A percentile compares a stretch with the other conserved stretches of the same genome.
Conservation (phyloP, 1,140 invertebrate species). For the Dreissena rostriformis region DNA sequence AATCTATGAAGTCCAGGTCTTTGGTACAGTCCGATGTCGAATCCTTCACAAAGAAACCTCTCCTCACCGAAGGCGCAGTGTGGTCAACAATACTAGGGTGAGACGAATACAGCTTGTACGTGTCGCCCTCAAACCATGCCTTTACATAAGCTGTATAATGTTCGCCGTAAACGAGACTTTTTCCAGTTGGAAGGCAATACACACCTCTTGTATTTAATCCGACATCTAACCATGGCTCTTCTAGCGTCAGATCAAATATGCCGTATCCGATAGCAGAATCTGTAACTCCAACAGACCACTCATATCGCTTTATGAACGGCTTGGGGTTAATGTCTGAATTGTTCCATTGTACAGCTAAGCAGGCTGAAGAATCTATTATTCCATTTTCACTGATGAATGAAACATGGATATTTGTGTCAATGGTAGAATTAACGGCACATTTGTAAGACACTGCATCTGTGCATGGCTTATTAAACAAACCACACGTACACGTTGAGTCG, state of each 20-base stretch:
- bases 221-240: slow-evolving; percentile 23
- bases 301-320: background rate
- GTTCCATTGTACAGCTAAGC: slow-evolving; percentile 8
- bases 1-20: slow-evolving; percentile 8
- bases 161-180: background rate
- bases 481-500: slow-evolving; percentile 21
- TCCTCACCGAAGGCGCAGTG: background rate
- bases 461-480: background rate
- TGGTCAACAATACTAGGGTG: background rate
- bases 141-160: slow-evolving; percentile 2
- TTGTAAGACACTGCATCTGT: background rate
- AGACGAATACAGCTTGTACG: background rate
- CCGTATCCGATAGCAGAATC: background rate
- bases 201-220: background rate
- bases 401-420: background rate
- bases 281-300: slow-evolving; percentile 19
- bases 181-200: slow-evolving; percentile 1
- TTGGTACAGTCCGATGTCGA: background rate
- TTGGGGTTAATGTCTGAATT: background rate
- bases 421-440: background rate
- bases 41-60: background rate
- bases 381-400: background rate
- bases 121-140: background rate
- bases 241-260: slow-evolving; percentile 1
- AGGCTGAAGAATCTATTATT: slow-evolving; percentile 8